These are phyloP conservation scores for Menura novaehollandiae DNA, from an alignment of 2,113 vertebrate genomes.

Conservation along the genomic window DNA sequence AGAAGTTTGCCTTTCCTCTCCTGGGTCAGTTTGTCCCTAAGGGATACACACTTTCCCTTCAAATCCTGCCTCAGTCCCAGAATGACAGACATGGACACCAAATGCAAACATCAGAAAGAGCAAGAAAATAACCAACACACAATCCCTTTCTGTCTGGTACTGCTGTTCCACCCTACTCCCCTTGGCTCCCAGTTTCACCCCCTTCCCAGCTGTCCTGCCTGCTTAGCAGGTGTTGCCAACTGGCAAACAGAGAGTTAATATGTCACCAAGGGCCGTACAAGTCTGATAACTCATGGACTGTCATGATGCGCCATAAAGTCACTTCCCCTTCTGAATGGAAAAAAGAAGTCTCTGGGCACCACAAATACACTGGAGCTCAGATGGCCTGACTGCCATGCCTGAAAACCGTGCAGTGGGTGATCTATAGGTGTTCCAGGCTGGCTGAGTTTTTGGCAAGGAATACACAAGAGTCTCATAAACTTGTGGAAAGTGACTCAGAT, in stretches of 20 bases:
- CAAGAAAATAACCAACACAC: conserved; percentile 11
- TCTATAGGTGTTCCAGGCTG: conserved; percentile 11
- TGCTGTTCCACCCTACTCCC: neutral
- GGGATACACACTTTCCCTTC: neutral
- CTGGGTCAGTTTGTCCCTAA: neutral
- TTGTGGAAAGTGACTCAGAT: conserved; percentile 60
- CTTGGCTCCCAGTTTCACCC: neutral
- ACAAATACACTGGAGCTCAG: neutral
- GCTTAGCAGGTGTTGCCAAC: neutral
- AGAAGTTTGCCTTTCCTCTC: neutral
- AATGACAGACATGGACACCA: neutral
- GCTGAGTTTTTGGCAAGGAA: neutral
- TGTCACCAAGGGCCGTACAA: neutral
- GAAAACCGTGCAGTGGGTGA: neutral
- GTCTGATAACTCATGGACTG: neutral
- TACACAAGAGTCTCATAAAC: conserved; percentile 15
- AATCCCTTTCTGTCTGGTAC: neutral
- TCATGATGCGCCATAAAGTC: neutral
- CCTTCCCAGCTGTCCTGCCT: neutral
- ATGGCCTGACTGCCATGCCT: neutral
- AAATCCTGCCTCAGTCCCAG: neutral
- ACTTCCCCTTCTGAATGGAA: neutral
- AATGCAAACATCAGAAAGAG: conserved; percentile 26
- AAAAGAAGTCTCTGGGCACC: neutral
- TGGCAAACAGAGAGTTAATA: neutral